Percentiles rank a stretch among this genome's conserved stretches.
Evolutionary conservation across 2,888 invertebrate genomes (phyloP).

Genomic region (Nephrotoma guestfalica): DNA sequence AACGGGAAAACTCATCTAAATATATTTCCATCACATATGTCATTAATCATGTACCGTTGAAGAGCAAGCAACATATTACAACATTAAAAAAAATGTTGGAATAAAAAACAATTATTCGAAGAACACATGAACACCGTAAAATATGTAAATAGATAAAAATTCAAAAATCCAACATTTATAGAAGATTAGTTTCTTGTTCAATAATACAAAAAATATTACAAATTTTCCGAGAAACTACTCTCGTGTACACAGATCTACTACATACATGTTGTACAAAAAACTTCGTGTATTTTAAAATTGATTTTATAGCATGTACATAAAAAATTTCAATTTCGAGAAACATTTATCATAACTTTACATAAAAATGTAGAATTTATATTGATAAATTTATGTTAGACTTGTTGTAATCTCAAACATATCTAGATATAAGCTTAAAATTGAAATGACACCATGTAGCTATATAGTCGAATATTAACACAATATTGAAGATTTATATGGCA

Average conservation of each 20-base stretch:
- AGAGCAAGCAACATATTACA: neutral
- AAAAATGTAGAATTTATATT: neutral
- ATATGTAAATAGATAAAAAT: neutral
- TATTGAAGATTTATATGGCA: neutral
- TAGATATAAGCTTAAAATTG: neutral
- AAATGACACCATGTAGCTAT: neutral
- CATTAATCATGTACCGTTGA: neutral
- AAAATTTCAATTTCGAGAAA: neutral
- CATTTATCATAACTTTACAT: neutral
- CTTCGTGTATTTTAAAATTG: neutral
- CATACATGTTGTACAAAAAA: neutral
- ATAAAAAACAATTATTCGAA: neutral
- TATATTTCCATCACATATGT: neutral
- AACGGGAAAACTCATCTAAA: neutral
- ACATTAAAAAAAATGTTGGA: too few species aligned
- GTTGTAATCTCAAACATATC: neutral
- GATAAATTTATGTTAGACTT: neutral
- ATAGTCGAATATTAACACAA: neutral
- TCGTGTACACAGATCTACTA: neutral
- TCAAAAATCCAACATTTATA: neutral
- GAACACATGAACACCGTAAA: neutral
- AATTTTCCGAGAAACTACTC: neutral
- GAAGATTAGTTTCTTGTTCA: neutral
- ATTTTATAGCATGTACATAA: neutral
- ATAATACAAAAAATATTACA: neutral